Evolutionary conservation across 2,113 vertebrate species (phyloP).

Genomic region (Xyrauchen texanus): DNA sequence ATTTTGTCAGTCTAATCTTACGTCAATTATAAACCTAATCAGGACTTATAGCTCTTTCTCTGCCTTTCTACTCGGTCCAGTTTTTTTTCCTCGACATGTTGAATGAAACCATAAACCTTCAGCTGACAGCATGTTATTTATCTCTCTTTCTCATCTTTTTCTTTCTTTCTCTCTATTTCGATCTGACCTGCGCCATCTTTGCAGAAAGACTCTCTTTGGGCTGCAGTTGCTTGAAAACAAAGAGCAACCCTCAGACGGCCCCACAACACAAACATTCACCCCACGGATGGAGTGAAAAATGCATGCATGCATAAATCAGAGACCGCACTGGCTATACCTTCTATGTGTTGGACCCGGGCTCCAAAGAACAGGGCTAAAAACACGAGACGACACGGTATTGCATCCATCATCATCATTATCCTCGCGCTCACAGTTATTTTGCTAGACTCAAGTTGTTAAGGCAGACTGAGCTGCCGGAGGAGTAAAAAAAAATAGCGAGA

Average conservation of each 20-base stretch:
- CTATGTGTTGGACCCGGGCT: conserved; percentile 63
- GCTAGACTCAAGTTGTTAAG: conserved; percentile 10
- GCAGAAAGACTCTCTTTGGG: conserved; percentile 63
- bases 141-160: not conserved
- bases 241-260: conserved; percentile 54
- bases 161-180: conserved; percentile 41
- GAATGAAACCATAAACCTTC: conserved; percentile 69
- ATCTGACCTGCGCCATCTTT: conserved; percentile 82
- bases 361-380: conserved; percentile 69
- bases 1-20: not conserved
- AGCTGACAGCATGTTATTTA: conserved; percentile 57
- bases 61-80: not conserved
- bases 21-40: not conserved
- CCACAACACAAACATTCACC: conserved; percentile 43
- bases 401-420: conserved; percentile 70
- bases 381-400: conserved; percentile 58
- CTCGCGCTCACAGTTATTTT: not conserved
- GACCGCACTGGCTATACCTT: conserved; percentile 60
- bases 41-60: conserved; percentile 15
- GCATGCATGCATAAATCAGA: not conserved
- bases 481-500: not conserved
- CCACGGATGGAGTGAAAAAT: not conserved
- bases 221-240: conserved; percentile 68
- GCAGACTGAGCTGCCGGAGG: not conserved
- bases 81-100: not conserved